Conservation (phyloP, 23 tunicate species). For the Corella eumyota region DNA sequence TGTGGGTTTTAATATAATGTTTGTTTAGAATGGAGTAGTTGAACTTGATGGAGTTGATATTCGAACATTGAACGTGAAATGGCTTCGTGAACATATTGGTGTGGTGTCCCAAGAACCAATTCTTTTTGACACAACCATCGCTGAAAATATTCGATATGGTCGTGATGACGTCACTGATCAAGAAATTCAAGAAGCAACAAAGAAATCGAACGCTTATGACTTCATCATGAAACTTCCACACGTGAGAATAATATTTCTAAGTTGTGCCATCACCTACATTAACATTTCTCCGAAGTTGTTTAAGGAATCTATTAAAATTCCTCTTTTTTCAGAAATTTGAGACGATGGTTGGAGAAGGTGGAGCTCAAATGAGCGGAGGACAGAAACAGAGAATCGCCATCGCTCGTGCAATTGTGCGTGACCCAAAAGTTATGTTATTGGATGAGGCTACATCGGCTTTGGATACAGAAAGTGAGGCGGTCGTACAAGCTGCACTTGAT, state of each 20-base stretch:
- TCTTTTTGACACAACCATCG: conserved; percentile 84
- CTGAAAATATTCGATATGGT: conserved; percentile 79
- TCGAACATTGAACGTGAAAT: conserved; percentile 73
- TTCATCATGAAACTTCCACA: conserved; percentile 85
- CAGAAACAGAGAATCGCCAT: too few relatives aligned
- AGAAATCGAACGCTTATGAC: conserved; percentile 88
- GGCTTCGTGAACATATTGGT: conserved; percentile 89
- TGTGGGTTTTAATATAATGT: too few relatives aligned
- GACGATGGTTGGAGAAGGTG: conserved; percentile 92
- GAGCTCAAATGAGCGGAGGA: conserved; percentile 89
- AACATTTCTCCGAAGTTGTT: too few relatives aligned
- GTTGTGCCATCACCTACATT: too few relatives aligned
- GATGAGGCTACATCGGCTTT: too few relatives aligned
- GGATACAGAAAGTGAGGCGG: conserved; percentile 76
- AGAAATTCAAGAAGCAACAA: conserved; percentile 67
- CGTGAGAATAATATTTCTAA: conserved; percentile 20
- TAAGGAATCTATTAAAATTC: too few relatives aligned
- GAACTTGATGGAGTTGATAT: conserved; percentile 76
- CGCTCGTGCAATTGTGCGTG: too few relatives aligned
- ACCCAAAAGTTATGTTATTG: too few relatives aligned
- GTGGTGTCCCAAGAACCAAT: conserved; percentile 96
- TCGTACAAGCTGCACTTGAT: conserved; percentile 86
- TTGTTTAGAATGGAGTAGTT: conserved; percentile 66
- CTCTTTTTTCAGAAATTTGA: conserved; percentile 70
- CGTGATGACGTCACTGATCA: conserved; percentile 74